These are phyloP conservation scores for Oophaga pumilio DNA, from an alignment of 2,113 vertebrate genomes.

Conservation along the genomic window DNA sequence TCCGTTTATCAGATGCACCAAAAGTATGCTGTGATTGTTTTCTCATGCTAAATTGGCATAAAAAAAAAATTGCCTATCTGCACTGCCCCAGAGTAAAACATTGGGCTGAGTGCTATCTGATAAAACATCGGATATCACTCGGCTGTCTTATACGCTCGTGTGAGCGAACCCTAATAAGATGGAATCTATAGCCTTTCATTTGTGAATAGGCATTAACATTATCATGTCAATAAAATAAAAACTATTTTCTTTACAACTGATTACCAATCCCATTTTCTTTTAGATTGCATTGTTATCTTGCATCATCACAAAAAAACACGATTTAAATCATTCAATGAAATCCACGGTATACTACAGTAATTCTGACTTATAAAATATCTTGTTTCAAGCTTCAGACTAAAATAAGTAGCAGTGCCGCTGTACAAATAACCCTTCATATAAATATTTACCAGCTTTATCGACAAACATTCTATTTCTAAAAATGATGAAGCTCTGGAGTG, in stretches of 20 bases:
- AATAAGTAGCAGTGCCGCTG: constrained; percentile 46
- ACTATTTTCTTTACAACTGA: not conserved
- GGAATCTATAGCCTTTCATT: not conserved
- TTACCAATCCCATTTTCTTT: not conserved
- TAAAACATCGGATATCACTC: too few relatives aligned
- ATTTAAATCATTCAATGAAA: not conserved
- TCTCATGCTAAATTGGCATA: too few relatives aligned
- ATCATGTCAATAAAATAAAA: not conserved
- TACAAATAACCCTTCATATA: constrained; percentile 55
- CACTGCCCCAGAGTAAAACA: too few relatives aligned
- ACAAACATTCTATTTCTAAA: constrained; percentile 56
- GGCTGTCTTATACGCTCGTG: too few relatives aligned
- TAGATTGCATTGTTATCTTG: not conserved
- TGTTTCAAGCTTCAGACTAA: constrained; percentile 14
- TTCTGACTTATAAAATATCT: constrained; percentile 60
- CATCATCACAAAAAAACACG: not conserved
- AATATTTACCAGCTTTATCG: constrained; percentile 55
- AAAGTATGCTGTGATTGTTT: too few relatives aligned
- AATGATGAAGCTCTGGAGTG: constrained; percentile 52
- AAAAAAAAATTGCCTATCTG: too few relatives aligned
- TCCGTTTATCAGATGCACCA: too few relatives aligned
- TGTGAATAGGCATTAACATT: not conserved
- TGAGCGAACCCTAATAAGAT: not conserved
- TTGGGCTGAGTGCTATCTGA: too few relatives aligned
- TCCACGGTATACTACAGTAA: not conserved